Conservation (phyloP, 1,140 invertebrate species). For the Plutomurus gul region DNA sequence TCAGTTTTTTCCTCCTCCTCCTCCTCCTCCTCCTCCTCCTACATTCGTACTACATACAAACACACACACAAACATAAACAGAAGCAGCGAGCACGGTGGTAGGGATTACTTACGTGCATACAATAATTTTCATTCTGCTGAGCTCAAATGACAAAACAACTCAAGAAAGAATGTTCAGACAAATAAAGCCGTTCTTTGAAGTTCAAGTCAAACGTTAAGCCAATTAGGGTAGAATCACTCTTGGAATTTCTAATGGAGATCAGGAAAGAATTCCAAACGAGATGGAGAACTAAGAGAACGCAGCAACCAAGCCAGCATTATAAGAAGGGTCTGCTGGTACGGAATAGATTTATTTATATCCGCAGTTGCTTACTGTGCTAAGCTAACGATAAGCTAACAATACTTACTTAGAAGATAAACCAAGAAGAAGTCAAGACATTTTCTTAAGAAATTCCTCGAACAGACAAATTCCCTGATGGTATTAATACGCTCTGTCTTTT, state of each 20-base stretch:
- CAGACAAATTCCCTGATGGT: too few relatives aligned
- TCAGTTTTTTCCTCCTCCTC: too few relatives aligned
- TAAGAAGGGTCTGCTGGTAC: too few relatives aligned
- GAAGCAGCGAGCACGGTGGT: too few relatives aligned
- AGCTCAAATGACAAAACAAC: constrained; percentile 22
- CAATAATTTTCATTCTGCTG: neutral
- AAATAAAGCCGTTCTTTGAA: constrained; percentile 21
- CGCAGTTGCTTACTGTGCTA: neutral
- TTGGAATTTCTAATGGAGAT: constrained; percentile 7
- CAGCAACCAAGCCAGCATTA: neutral
- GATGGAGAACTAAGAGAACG: neutral
- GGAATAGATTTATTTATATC: neutral
- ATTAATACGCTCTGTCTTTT: too few relatives aligned
- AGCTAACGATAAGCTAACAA: neutral
- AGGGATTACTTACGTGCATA: too few relatives aligned
- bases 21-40: too few relatives aligned
- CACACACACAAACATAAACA: too few relatives aligned
- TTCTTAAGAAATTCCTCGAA: constrained; percentile 6
- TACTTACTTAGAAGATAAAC: neutral
- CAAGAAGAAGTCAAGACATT: neutral
- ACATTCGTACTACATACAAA: too few relatives aligned
- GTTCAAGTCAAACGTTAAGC: constrained; percentile 28
- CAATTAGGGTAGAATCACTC: constrained; percentile 26
- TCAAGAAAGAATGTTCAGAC: constrained; percentile 1
- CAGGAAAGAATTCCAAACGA: neutral